Conservation (phyloP, 2,888 invertebrate species). For the Hypena proboscidalis region DNA sequence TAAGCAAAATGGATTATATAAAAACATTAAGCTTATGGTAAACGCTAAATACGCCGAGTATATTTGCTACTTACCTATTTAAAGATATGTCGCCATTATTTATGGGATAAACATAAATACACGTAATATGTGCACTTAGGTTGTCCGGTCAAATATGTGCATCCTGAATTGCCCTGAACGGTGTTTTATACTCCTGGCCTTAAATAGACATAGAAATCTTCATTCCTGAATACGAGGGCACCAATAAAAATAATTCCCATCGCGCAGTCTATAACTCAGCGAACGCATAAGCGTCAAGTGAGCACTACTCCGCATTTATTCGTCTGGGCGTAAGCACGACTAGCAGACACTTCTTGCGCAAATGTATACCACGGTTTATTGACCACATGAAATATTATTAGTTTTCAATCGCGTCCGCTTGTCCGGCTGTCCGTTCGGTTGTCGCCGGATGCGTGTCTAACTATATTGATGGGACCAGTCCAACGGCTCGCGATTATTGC, state of each 20-base stretch:
- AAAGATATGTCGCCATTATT: conserved; percentile 29
- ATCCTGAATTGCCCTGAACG: conserved; percentile 35
- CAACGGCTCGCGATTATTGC: conserved; percentile 45
- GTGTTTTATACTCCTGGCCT: conserved; percentile 34
- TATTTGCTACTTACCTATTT: conserved; percentile 3
- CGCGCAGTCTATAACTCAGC: conserved; percentile 26
- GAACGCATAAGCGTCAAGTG: conserved; percentile 32
- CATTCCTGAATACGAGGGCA: conserved; percentile 34
- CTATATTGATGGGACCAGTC: conserved; percentile 75
- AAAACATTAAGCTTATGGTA: too few species aligned
- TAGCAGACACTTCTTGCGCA: conserved; percentile 57
- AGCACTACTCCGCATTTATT: conserved; percentile 42
- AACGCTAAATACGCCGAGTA: not conserved
- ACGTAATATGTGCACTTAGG: conserved; percentile 38
- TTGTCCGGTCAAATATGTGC: conserved; percentile 38
- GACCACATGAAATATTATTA: conserved; percentile 67
- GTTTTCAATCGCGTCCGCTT: conserved; percentile 71
- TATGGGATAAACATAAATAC: conserved; percentile 30
- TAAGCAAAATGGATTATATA: too few species aligned
- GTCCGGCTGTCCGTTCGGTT: conserved; percentile 60
- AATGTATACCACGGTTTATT: conserved; percentile 61
- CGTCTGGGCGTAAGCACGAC: conserved; percentile 30
- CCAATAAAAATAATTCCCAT: conserved; percentile 36
- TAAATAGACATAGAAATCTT: conserved; percentile 43
- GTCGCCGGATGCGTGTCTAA: conserved; percentile 74